These are phyloP conservation scores for Zaprionus vittiger DNA, from an alignment of 1,140 invertebrate genomes.

Conservation along the genomic window DNA sequence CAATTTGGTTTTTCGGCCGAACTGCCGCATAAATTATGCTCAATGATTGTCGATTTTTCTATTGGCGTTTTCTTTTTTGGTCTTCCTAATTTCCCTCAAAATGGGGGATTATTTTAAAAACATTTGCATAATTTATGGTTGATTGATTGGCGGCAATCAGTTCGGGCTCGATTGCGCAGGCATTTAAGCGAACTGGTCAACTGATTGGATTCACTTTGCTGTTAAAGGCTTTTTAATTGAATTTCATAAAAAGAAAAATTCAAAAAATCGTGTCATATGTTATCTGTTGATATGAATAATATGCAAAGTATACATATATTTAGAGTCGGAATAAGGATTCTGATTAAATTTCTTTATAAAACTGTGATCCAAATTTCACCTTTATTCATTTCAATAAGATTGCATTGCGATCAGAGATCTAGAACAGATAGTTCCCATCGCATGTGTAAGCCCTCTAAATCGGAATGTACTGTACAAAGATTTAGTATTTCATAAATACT, in stretches of 20 bases:
- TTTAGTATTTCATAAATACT: neutral
- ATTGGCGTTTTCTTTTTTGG: constrained; percentile 5
- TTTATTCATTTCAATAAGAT: too few species aligned
- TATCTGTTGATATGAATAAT: neutral
- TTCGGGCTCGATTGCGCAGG: neutral
- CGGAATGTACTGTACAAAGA: too few species aligned
- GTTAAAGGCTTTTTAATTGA: neutral
- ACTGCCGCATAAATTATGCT: constrained; percentile 28
- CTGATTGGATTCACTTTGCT: neutral
- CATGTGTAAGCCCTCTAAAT: too few species aligned
- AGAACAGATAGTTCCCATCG: too few species aligned
- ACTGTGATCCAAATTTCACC: too few species aligned
- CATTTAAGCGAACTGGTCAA: neutral
- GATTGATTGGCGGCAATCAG: constrained; percentile 15
- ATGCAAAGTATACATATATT: too few species aligned
- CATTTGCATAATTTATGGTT: constrained; percentile 33
- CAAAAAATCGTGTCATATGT: neutral
- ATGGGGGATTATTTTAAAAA: constrained; percentile 10
- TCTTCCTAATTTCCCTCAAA: neutral
- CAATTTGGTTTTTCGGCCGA: constrained; percentile 14
- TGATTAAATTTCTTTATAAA: too few species aligned
- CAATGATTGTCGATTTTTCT: constrained; percentile 21
- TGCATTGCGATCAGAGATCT: too few species aligned
- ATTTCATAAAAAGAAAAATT: neutral
- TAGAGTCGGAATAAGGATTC: too few species aligned